phyloP scores from a whole-genome alignment of 2,797 vertebrate species.

The Denticeps clupeoides region DNA sequence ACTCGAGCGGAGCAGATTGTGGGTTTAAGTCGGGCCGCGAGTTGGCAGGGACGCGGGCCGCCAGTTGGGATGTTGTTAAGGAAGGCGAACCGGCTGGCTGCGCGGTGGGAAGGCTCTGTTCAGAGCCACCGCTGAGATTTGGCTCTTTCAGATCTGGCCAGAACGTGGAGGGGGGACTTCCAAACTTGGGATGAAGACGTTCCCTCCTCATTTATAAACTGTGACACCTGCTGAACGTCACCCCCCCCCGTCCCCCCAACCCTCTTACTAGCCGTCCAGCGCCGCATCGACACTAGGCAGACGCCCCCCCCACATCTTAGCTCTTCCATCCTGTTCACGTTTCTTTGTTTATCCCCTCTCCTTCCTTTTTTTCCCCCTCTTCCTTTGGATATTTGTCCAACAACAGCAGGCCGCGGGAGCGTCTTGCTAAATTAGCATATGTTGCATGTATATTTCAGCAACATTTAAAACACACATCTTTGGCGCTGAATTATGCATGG shows the following conservation, averaged over 20 bases:
- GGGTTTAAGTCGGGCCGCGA: conserved; percentile 68
- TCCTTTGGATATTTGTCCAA: conserved; percentile 42
- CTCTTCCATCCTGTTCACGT: conserved; percentile 22
- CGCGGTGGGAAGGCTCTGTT: conserved; percentile 87
- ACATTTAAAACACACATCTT: conserved; percentile 82
- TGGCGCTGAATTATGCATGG: conserved; percentile 88
- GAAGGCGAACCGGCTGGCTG: conserved; percentile 88
- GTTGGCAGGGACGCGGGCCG: conserved; percentile 79
- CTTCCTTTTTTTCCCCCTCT: conserved; percentile 58
- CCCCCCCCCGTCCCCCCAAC: conserved; percentile 28
- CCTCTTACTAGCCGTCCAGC: background rate
- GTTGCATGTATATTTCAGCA: conserved; percentile 93
- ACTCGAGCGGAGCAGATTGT: conserved; percentile 80
- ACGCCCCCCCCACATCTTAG: no score
- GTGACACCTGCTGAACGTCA: conserved; percentile 53
- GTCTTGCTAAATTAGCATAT: conserved; percentile 79
- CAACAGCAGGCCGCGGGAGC: conserved; percentile 58
- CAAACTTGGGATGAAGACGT: conserved; percentile 77
- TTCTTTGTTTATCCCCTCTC: conserved; percentile 34
- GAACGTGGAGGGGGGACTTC: conserved; percentile 52
- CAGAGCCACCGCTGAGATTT: conserved; percentile 84
- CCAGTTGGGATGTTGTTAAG: conserved; percentile 94
- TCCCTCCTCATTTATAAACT: conserved; percentile 92
- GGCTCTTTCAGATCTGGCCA: conserved; percentile 74
- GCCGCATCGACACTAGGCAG: no score